phyloP scores from a whole-genome alignment of 2,113 vertebrate species.

The Poeciliopsis occidentalis region DNA sequence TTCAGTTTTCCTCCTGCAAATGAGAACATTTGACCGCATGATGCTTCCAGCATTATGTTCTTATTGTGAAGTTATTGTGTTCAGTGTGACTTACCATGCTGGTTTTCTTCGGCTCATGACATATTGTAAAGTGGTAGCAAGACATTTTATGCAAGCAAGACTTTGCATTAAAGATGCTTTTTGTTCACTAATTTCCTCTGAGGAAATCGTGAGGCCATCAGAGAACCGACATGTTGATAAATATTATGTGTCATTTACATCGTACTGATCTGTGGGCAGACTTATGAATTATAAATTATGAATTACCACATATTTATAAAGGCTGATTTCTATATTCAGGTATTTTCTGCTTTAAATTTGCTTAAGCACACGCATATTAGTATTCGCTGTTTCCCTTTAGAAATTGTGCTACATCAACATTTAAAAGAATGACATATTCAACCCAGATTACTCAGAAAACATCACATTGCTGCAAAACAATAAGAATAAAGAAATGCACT shows the following conservation, averaged over 20 bases:
- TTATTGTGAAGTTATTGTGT: background rate
- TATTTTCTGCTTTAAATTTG: background rate
- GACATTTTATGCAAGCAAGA: too few species aligned
- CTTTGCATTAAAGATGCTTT: background rate
- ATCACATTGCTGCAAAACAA: background rate
- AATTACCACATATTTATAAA: background rate
- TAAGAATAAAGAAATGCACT: too few species aligned
- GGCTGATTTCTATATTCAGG: background rate
- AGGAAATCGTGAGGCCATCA: background rate
- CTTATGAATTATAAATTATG: background rate
- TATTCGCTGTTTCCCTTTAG: background rate
- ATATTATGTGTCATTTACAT: background rate
- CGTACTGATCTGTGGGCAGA: background rate
- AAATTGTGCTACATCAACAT: background rate
- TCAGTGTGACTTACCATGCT: background rate
- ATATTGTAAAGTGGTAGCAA: too few species aligned
- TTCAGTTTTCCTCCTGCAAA: too few species aligned
- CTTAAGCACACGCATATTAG: background rate
- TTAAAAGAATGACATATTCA: background rate
- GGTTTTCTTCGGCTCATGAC: too few species aligned
- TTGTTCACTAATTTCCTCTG: background rate
- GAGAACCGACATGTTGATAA: background rate
- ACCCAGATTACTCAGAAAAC: too few species aligned
- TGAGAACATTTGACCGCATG: too few species aligned
- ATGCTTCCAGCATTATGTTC: too few species aligned